phyloP scores from a whole-genome alignment of 2,797 vertebrate genomes.

The Xerus rutilus region DNA sequence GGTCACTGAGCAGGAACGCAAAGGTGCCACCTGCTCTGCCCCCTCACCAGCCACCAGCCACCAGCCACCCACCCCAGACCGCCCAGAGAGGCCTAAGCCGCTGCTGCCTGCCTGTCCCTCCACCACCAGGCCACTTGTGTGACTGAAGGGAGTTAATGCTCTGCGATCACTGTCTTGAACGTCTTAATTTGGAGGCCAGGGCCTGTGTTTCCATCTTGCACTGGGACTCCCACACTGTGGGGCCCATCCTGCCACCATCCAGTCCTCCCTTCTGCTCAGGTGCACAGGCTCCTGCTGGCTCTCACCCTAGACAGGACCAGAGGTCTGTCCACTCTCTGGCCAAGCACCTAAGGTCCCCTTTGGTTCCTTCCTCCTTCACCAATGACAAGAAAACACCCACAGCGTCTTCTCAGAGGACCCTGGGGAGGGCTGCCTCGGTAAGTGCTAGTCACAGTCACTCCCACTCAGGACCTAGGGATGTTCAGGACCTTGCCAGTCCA shows the following conservation, averaged over 20 bases:
- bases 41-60: not conserved
- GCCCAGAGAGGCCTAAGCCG: not conserved
- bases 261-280: too few species aligned
- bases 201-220: not conserved
- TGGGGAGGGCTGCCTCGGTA: too few species aligned
- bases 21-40: not conserved
- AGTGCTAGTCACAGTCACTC: not conserved
- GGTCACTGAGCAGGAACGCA: not conserved
- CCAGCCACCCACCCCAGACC: not conserved
- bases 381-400: not conserved
- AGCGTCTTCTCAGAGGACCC: not conserved
- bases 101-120: not conserved
- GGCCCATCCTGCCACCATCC: not conserved
- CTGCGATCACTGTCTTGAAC: not conserved
- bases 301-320: not conserved
- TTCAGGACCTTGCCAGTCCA: not conserved
- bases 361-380: not conserved
- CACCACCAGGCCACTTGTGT: not conserved
- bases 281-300: too few species aligned
- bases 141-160: not conserved
- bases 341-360: not conserved
- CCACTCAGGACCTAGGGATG: not conserved
- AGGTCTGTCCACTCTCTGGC: not conserved
- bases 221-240: fast-evolving
- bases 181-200: too few species aligned